phyloP scores from a whole-genome alignment of 2,797 vertebrate species.

The Danionella dracula region DNA sequence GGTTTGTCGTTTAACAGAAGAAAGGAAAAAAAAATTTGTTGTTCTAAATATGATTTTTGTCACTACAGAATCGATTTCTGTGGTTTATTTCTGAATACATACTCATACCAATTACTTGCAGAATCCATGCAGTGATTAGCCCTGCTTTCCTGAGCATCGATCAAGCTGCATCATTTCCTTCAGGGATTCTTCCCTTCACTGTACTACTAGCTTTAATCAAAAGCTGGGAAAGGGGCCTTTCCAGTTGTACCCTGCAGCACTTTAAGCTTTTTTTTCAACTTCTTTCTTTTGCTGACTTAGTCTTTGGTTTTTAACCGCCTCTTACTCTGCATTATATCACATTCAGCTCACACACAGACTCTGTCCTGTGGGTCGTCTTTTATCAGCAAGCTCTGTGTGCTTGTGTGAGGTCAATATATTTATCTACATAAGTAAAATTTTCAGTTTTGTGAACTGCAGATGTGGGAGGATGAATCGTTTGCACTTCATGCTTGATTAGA shows the following conservation, averaged over 20 bases:
- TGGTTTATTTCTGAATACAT: too few species aligned
- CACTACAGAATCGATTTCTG: too few species aligned
- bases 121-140: neutral
- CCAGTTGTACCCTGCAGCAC: slow-evolving; percentile 25
- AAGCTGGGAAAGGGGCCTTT: slow-evolving; percentile 33
- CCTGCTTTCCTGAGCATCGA: neutral
- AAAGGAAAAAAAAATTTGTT: too few species aligned
- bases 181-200: slow-evolving; percentile 23
- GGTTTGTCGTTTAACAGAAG: too few species aligned
- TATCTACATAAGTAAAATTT: neutral
- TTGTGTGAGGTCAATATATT: slow-evolving; percentile 3
- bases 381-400: slow-evolving; percentile 4
- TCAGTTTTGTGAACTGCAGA: slow-evolving; percentile 2
- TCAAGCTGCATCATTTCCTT: slow-evolving; percentile 5
- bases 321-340: slow-evolving; percentile 26
- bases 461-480: neutral
- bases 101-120: too few species aligned
- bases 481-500: neutral
- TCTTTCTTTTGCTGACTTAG: slow-evolving; percentile 14
- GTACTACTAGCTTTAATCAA: slow-evolving; percentile 23
- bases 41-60: too few species aligned
- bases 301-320: slow-evolving; percentile 23
- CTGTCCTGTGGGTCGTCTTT: slow-evolving; percentile 12
- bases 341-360: slow-evolving; percentile 32
- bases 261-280: slow-evolving; percentile 24